Base-by-base conservation (phyloP, 2,888 invertebrate species). In the Andrena marginata region DNA sequence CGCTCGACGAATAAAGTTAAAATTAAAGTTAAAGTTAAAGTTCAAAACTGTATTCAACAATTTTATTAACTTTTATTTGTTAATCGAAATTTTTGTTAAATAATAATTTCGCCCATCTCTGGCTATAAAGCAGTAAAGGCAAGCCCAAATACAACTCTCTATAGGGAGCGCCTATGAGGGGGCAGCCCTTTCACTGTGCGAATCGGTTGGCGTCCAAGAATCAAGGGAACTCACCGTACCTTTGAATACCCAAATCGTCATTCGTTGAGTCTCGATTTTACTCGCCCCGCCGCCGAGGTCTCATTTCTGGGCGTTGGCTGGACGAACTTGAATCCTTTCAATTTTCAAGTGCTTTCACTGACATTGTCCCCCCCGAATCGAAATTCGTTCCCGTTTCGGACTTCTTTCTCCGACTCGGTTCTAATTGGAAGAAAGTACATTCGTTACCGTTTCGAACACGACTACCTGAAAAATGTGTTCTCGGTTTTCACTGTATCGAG, bases 381-480 rank as follows among this genome's bases (percentile, higher is more conserved):
- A 16, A 42, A 42, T 42, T 42, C 42, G 42, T 42, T 42, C 42
- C 7, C 16, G 23, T 2, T 31, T 54, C 23, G 29, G 54, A 35
- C 13, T 31, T 51, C 16, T 51, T 20, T 54, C n/a, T 42, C 69
- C 13, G 29, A 13, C 42, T 70, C 2, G 42, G 7, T 48, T 26
- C 48, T 59, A 70, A 70, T 70, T 60, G 60, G 42, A 48, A 60
- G 69, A 70, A 69, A 70, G 23, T 42, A 10, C 23, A 16, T 31
- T 35, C 65, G 10, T n/a, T 35, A 20, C 4, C 2, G 2, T 33
- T 20, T 35, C 56, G 56, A 13, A 13, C 7, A 62, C 10, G 49
- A 29, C 59, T 5, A 7, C 10, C 13, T 7, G 1, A 23, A 67
- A 26, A 26, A 51, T 10, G 4, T 10, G 20, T 29, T 16, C 6